A percentile compares a stretch with the other conserved stretches of the same genome.
Evolutionary conservation across 1,140 invertebrate species (phyloP).

Genomic region (Rhopalosiphum padi): DNA sequence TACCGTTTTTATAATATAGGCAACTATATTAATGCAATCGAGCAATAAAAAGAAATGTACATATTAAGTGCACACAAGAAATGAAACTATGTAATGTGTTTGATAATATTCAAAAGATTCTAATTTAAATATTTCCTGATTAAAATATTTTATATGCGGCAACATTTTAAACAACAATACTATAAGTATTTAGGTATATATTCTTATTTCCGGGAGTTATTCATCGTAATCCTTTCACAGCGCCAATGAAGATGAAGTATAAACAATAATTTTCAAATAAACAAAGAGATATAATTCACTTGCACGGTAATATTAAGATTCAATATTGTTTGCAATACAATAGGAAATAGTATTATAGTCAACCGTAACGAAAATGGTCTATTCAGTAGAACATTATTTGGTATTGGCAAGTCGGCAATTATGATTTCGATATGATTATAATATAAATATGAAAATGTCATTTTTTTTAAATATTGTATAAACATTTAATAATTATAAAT

Average conservation of each 20-base stretch:
- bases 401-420: too few relatives aligned
- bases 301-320: neutral
- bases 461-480: too few relatives aligned
- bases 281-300: neutral
- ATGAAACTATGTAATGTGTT: neutral
- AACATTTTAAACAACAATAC: neutral
- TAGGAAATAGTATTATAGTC: neutral
- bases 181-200: neutral
- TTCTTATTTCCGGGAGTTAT: neutral
- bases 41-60: neutral
- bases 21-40: neutral
- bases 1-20: neutral
- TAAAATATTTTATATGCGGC: neutral
- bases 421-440: too few relatives aligned
- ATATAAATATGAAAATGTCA: too few relatives aligned
- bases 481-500: too few relatives aligned
- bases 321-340: neutral
- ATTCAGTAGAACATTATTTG: too few relatives aligned
- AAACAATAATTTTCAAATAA: conserved; percentile 24
- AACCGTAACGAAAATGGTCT: neutral
- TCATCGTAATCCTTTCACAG: neutral
- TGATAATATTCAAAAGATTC: neutral
- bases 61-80: neutral
- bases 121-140: neutral
- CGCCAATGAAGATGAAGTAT: neutral